Percentiles rank a stretch among this genome's conserved stretches.
Evolutionary conservation across 2,797 vertebrate species (phyloP).

Genomic region (Lepus oiostolus): DNA sequence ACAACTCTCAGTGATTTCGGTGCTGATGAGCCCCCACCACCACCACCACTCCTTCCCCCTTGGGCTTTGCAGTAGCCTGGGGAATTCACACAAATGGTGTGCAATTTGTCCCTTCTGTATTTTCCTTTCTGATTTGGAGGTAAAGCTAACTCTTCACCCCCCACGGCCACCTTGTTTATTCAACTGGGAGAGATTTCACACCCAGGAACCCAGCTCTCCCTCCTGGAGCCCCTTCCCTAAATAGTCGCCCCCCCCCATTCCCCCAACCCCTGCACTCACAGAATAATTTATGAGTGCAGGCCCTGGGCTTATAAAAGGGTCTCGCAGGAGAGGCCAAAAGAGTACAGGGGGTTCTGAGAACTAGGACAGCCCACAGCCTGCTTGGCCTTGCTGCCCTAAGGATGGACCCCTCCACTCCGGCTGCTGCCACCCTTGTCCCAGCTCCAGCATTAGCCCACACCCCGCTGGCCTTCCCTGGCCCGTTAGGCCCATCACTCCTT

Average conservation of each 20-base stretch:
- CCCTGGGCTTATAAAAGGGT: conserved; percentile 83
- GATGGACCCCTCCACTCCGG: conserved; percentile 36
- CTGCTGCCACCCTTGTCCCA: not conserved
- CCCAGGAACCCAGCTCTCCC: conserved; percentile 54
- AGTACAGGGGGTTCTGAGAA: conserved; percentile 45
- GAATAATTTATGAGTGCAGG: conserved; percentile 80
- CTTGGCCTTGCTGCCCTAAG: not conserved
- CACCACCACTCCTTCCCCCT: not conserved
- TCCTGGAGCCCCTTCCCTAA: conserved; percentile 48
- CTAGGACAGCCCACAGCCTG: not conserved
- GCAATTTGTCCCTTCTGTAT: conserved; percentile 89
- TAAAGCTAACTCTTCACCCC: conserved; percentile 85
- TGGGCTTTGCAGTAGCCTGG: conserved; percentile 62
- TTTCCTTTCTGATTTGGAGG: conserved; percentile 89
- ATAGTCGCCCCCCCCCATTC: conserved; percentile 17
- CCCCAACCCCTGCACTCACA: conserved; percentile 40
- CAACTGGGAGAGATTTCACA: conserved; percentile 91
- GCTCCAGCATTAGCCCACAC: not conserved
- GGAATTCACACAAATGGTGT: conserved; percentile 91
- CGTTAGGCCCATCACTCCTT: not conserved
- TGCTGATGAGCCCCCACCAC: conserved; percentile 61
- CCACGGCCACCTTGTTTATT: conserved; percentile 87
- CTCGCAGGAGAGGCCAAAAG: conserved; percentile 60
- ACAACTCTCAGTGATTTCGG: not conserved
- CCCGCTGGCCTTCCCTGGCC: not conserved